Evolutionary conservation across 1,140 invertebrate species (phyloP).

Genomic region (Drosophila kohkoa): DNA sequence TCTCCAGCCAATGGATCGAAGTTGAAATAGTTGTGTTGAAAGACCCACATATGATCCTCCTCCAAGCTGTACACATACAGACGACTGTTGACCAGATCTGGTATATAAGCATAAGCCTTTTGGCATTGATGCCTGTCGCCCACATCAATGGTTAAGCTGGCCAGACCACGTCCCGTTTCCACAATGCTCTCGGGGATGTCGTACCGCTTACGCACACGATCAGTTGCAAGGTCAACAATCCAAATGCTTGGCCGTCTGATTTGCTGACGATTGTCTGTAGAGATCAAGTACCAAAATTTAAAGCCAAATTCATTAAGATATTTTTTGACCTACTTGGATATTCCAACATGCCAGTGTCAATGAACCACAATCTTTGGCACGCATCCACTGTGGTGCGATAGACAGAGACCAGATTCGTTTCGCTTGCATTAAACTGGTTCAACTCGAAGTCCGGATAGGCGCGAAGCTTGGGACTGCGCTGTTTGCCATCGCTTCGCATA

Average conservation of each 20-base stretch:
- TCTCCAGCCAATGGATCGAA: conserved; percentile 90
- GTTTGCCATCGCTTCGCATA: conserved; percentile 82
- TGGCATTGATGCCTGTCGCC: conserved; percentile 86
- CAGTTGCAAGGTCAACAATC: conserved; percentile 88
- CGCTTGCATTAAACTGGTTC: conserved; percentile 86
- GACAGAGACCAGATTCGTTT: conserved; percentile 87
- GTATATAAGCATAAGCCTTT: conserved; percentile 89
- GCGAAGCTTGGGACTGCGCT: conserved; percentile 86
- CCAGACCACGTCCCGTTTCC: conserved; percentile 85
- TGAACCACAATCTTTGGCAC: conserved; percentile 90
- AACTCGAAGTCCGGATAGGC: conserved; percentile 88
- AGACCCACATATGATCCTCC: conserved; percentile 88
- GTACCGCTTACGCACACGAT: conserved; percentile 76
- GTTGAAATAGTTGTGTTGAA: conserved; percentile 90
- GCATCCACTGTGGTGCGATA: conserved; percentile 89
- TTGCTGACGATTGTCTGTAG: conserved; percentile 86
- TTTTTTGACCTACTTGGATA: conserved; percentile 62
- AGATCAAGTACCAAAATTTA: not conserved
- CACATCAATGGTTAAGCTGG: conserved; percentile 89
- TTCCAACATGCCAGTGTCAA: conserved; percentile 88
- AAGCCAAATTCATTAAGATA: not conserved
- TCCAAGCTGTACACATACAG: conserved; percentile 88
- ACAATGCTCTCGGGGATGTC: conserved; percentile 76
- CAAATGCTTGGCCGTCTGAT: conserved; percentile 88
- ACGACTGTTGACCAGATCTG: conserved; percentile 89